Evolutionary conservation across 2,888 invertebrate genomes (phyloP).

Genomic region (Salpingus planirostris): DNA sequence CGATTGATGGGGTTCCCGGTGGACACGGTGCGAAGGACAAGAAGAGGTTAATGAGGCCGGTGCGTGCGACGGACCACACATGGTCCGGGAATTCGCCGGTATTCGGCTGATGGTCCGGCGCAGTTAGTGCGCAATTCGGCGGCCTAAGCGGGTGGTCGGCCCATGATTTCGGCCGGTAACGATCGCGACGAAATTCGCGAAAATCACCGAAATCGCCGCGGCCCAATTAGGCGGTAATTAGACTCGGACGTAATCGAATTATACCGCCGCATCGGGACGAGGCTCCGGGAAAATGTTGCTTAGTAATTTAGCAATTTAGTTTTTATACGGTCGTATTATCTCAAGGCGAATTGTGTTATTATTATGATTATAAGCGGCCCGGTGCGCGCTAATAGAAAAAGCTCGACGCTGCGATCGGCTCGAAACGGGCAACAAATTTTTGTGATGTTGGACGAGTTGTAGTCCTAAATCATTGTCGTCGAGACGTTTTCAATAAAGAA

Average conservation of each 20-base stretch:
- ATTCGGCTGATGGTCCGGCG: conserved; percentile 7
- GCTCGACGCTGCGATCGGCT: no score
- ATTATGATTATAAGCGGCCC: no score
- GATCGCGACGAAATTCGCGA: conserved; percentile 19
- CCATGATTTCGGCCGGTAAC: background rate
- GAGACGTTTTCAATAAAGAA: no score
- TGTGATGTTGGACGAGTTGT: no score
- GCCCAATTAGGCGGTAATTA: conserved; percentile 32
- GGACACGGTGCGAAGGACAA: conserved; percentile 12
- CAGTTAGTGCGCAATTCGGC: conserved; percentile 16
- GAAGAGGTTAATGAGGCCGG: conserved; percentile 16
- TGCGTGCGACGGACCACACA: conserved; percentile 22
- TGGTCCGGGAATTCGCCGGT: conserved; percentile 15
- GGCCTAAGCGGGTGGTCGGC: conserved; percentile 17
- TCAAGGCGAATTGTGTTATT: no score
- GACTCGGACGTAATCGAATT: conserved; percentile 30
- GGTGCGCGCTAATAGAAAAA: no score
- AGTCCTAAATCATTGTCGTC: no score
- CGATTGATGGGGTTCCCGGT: conserved; percentile 9
- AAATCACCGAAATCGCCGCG: no score
- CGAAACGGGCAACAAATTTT: no score
- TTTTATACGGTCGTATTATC: conserved; percentile 12
- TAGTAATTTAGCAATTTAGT: conserved; percentile 35
- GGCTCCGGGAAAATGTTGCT: conserved; percentile 29
- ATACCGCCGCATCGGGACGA: conserved; percentile 12